phyloP scores from a whole-genome alignment of 1,140 invertebrate species.

The Aculops lycopersici region DNA sequence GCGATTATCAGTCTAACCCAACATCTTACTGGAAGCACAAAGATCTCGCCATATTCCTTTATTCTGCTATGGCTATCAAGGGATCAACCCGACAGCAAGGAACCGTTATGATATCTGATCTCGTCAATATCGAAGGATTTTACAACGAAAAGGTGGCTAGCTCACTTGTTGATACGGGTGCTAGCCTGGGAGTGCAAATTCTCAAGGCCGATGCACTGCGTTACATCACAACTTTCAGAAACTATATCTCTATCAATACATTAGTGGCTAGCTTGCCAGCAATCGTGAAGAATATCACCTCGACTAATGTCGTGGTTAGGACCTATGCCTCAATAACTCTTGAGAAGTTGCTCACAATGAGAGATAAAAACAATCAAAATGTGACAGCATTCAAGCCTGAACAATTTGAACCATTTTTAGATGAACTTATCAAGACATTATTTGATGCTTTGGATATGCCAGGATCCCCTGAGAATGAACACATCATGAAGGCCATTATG shows the following conservation, averaged over 20 bases:
- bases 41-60: conserved; percentile 76
- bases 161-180: conserved; percentile 27
- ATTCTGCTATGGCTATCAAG: conserved; percentile 63
- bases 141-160: conserved; percentile 45
- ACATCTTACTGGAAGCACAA: conserved; percentile 55
- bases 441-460: conserved; percentile 33
- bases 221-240: conserved; percentile 76
- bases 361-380: conserved; percentile 10
- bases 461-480: conserved; percentile 68
- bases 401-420: conserved; percentile 17
- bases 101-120: conserved; percentile 51
- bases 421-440: conserved; percentile 33
- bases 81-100: conserved; percentile 60
- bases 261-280: conserved; percentile 36
- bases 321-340: conserved; percentile 68
- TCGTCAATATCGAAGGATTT: conserved; percentile 63
- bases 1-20: conserved; percentile 44
- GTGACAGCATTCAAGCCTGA: conserved; percentile 17
- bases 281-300: conserved; percentile 34
- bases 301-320: conserved; percentile 49
- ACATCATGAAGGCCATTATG: conserved; percentile 87
- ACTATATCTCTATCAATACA: conserved; percentile 36
- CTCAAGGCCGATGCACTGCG: conserved; percentile 81
- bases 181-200: conserved; percentile 44
- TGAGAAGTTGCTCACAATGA: conserved; percentile 52